Percentiles rank a stretch among this genome's conserved stretches.
Evolutionary conservation across 2,113 vertebrate species (phyloP).

Genomic region (Podiceps cristatus): DNA sequence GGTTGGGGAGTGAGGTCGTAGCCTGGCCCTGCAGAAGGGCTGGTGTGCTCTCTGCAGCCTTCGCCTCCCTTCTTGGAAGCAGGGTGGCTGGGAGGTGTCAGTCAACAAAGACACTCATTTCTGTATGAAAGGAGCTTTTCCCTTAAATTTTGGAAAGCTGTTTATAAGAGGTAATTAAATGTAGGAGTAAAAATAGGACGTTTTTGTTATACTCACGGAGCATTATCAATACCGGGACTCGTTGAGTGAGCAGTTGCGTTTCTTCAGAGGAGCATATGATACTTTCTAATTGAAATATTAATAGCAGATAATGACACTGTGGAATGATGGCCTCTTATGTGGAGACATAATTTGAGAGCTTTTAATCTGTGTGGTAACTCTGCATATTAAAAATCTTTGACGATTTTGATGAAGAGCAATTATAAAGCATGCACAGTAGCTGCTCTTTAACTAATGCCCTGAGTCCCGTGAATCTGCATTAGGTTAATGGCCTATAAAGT

Average conservation of each 20-base stretch:
- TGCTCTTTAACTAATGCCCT: constrained; percentile 1
- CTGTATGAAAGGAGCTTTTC: not conserved
- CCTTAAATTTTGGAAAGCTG: not conserved
- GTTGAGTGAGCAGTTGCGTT: not conserved
- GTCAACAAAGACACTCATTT: not conserved
- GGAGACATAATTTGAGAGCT: not conserved
- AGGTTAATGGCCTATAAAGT: not conserved
- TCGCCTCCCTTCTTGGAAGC: not conserved
- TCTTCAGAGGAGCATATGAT: constrained; percentile 6
- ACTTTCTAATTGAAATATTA: constrained; percentile 36
- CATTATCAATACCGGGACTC: not conserved
- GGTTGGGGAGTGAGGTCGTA: not conserved
- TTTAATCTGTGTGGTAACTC: constrained; percentile 37
- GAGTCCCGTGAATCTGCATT: not conserved
- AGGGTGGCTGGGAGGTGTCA: not conserved
- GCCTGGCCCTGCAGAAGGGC: not conserved
- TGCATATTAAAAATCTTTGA: constrained; percentile 40
- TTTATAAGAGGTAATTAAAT: not conserved
- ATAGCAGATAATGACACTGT: constrained; percentile 33
- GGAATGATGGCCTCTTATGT: not conserved
- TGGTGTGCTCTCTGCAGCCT: not conserved
- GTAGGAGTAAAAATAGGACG: not conserved
- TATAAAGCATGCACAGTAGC: not conserved
- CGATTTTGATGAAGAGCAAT: constrained; percentile 27
- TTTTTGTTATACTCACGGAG: not conserved